Base-by-base conservation (phyloP, 2,888 invertebrate species). In the Chrysotoxum bicinctum region DNA sequence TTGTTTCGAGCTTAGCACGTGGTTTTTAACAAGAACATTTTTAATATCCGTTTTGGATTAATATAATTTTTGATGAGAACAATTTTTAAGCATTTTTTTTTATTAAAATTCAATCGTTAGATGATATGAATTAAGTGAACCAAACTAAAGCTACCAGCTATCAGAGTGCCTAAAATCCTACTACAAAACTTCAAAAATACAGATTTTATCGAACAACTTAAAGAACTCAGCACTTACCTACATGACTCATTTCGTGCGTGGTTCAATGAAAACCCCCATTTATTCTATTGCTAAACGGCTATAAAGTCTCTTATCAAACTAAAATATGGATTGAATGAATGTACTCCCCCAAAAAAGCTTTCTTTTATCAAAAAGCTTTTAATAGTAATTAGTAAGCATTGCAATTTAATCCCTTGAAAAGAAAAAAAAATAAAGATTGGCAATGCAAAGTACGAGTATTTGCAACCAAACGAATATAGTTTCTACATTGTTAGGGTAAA, bases 11-110 rank as follows among this genome's bases (percentile, higher is more conserved):
- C 1, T 16, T 14, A 23, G 43, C 68, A 54, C 37, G 26, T 30
- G 30, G 56, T 23, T 68, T n/a, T 14, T 4, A 26, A 48, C 8
- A 40, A 40, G 32, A 60, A 60, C 6, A 68, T 68, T 45, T 69
- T 78, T 77, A 78, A 83, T 83, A 73, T 83, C 82, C 82, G 58
- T 26, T 43, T 40, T 21, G 21, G 14, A 60, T 40, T 40, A 14
- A n/a, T 23, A 23, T 50, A 3, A 23, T 3, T 26, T 16, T 10
- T 2, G n/a, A 5, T 40, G 23, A 37, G 37, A 16, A 16, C 9
- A 26, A 30, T 21, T 21, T 21, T 0, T 26, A 14, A 23, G 1
- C 0, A 54, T 16, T 2, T 4, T 30, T 14, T 32, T 32, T 26
- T 26, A 5, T 26, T 26, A 26, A 26, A 26, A 26, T 26, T 26